phyloP scores from a whole-genome alignment of 2,113 vertebrate genomes.

The Mesoclemmys tuberculata region DNA sequence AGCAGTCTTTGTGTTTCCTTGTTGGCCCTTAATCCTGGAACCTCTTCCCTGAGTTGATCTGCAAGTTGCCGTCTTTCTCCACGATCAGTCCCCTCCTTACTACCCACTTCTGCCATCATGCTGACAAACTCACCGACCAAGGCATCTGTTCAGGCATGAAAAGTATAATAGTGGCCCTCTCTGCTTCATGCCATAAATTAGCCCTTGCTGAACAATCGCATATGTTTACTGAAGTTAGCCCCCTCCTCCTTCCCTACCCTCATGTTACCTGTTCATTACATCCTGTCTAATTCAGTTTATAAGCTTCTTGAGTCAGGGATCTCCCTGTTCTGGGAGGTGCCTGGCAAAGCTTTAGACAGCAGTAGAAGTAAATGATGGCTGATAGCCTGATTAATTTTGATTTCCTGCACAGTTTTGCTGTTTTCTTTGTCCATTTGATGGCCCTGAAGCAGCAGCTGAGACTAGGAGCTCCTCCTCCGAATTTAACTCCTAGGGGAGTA shows the following conservation, averaged over 20 bases:
- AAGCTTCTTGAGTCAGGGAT: constrained; percentile 22
- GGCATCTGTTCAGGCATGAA: background rate
- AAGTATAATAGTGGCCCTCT: background rate
- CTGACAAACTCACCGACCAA: background rate
- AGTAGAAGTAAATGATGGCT: background rate
- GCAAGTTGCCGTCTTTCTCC: background rate
- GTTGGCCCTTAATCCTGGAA: background rate
- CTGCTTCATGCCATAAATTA: background rate
- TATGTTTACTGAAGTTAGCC: background rate
- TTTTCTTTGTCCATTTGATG: background rate
- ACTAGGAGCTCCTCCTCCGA: background rate
- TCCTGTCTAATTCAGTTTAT: background rate
- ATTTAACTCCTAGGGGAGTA: background rate
- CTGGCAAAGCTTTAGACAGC: background rate
- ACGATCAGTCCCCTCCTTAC: background rate
- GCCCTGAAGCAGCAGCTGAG: constrained; percentile 25
- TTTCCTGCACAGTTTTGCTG: background rate
- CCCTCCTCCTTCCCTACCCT: background rate
- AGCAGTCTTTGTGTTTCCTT: background rate
- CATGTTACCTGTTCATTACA: constrained; percentile 5
- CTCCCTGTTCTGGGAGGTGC: background rate
- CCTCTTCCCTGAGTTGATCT: background rate
- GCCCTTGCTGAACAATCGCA: background rate
- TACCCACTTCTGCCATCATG: background rate
- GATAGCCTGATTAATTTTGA: background rate